These are phyloP conservation scores for Corythaixoides concolor DNA, from an alignment of 2,113 vertebrate genomes.

Conservation along the genomic window DNA sequence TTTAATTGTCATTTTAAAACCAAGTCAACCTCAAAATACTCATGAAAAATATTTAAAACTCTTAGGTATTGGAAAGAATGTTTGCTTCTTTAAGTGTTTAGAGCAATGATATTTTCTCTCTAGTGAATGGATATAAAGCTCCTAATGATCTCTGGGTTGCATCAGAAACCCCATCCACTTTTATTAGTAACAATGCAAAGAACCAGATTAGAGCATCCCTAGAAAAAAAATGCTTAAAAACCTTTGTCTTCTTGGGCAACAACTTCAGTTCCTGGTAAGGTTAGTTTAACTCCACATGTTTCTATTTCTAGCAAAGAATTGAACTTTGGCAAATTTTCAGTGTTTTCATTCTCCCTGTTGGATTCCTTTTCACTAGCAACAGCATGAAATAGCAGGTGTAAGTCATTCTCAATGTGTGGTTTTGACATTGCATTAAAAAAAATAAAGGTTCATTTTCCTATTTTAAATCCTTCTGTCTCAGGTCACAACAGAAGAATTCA, in stretches of 20 bases:
- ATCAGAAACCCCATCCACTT: not conserved
- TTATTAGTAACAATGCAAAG: not conserved
- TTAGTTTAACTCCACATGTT: not conserved
- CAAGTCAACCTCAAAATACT: not conserved
- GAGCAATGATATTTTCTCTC: not conserved
- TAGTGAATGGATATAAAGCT: not conserved
- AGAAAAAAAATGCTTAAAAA: not conserved
- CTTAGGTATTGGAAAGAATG: not conserved
- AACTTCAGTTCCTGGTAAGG: not conserved
- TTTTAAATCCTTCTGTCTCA: conserved; percentile 68
- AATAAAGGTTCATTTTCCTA: not conserved
- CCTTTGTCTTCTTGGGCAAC: not conserved
- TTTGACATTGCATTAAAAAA: not conserved
- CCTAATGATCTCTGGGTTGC: not conserved
- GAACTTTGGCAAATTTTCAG: not conserved
- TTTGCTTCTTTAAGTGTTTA: not conserved
- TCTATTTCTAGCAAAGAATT: not conserved
- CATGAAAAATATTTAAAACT: not conserved
- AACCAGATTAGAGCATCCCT: not conserved
- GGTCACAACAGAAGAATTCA: conserved; percentile 93
- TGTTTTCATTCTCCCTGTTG: not conserved
- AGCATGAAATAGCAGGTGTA: not conserved
- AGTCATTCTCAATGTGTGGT: not conserved
- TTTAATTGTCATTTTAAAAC: not conserved
- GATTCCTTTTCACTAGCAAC: not conserved